phyloP scores from a whole-genome alignment of 2,888 invertebrate genomes.

The Erebia aethiops region DNA sequence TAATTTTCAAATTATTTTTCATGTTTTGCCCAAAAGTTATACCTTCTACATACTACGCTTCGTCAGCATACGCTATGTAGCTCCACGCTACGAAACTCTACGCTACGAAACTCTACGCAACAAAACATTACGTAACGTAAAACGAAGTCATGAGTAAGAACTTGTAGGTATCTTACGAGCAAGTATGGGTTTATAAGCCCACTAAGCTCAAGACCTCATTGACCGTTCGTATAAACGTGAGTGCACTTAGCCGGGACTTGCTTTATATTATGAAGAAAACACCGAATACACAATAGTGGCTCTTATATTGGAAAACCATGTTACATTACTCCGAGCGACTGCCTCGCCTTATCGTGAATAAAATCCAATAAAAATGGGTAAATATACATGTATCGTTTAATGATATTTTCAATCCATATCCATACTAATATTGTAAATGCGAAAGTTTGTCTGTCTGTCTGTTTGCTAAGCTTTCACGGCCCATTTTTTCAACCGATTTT shows the following conservation, averaged over 20 bases:
- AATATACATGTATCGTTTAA: slow-evolving; percentile 32
- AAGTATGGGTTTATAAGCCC: not conserved
- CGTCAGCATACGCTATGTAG: too few relatives aligned
- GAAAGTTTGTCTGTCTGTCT: too few relatives aligned
- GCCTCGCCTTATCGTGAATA: slow-evolving; percentile 34
- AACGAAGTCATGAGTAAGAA: not conserved
- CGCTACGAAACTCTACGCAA: too few relatives aligned
- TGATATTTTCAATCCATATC: slow-evolving; percentile 26
- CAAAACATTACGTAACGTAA: not conserved
- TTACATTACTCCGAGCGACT: slow-evolving; percentile 38
- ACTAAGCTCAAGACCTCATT: slow-evolving; percentile 26
- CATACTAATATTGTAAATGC: too few relatives aligned
- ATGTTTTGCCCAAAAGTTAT: too few relatives aligned
- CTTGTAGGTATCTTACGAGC: not conserved
- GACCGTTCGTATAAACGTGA: slow-evolving; percentile 40
- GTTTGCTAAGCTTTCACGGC: too few relatives aligned
- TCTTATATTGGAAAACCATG: slow-evolving; percentile 54
- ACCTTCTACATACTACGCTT: too few relatives aligned
- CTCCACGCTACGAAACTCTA: too few relatives aligned
- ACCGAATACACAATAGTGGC: slow-evolving; percentile 35
- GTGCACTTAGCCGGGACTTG: slow-evolving; percentile 41
- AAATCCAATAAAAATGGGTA: slow-evolving; percentile 36
- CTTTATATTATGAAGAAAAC: slow-evolving; percentile 31
- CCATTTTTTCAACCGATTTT: too few relatives aligned
- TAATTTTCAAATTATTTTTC: too few relatives aligned